Base-by-base conservation (phyloP, 1,140 invertebrate genomes). In the Diorhabda carinulata region DNA sequence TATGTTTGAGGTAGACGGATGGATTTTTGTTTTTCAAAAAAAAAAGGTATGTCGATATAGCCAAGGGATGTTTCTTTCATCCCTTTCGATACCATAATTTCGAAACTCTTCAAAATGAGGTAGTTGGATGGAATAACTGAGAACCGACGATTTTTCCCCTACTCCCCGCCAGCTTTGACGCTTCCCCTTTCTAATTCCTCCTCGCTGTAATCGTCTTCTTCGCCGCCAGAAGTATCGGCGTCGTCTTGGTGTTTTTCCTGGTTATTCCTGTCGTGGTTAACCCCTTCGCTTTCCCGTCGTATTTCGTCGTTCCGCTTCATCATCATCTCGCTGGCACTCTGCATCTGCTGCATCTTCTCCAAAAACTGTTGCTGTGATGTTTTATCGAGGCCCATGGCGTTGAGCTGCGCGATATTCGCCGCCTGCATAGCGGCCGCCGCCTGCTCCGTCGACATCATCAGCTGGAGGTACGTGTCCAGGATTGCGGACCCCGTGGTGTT, bases 401-500 rank as follows among this genome's bases (percentile, higher is more conserved):
- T 89, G 77, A 91, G 82, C 67, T 91, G 89, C 3, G 89, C 89
- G 73, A 91, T 82, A 80, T 91, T 91, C 76, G 82, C 74, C 76
- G 82, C 70, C 78, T 82, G 72, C 80, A 83, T 68, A 73, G 77
- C 64, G 73, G 81, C 78, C 0, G 64, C 80, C 4, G 84, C 78
- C 68, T 77, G 75, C 74, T 81, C 73, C 78, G 82, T 64, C 75
- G 78, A 45, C 75, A 81, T 68, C 78, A 80, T 70, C 83, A 78
- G 88, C 78, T 94, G 92, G 10, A 95, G 83, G 77, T 94, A 94
- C 2, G 92, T 93, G 78, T 94, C 92, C 25, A 94, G 78, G 44
- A 95, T 86, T 0, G 91, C 90, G 2, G 91, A 93, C 1, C 91
- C 91, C 43, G 89, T 86, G 72, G 84, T 78, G 78, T 84, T 77